These are phyloP conservation scores for Chloropsis hardwickii DNA, from an alignment of 2,113 vertebrate species.

Conservation along the genomic window DNA sequence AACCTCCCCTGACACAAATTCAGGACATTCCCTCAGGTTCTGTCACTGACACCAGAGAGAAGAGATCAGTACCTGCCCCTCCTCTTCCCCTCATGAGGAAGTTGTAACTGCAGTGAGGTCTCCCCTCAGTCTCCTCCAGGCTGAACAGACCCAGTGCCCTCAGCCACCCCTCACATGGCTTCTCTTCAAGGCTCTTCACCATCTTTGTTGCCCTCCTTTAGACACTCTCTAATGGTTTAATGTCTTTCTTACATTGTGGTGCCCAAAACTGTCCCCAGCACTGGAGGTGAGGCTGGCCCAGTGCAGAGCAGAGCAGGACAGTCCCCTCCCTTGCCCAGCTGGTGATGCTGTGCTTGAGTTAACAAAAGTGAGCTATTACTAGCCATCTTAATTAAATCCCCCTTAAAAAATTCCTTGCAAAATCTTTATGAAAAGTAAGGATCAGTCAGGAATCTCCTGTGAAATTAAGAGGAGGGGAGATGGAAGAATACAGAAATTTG, in stretches of 20 bases:
- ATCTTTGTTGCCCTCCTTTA: background rate
- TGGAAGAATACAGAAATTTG: background rate
- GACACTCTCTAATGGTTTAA: background rate
- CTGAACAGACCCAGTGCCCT: background rate
- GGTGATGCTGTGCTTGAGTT: background rate
- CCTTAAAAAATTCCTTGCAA: background rate
- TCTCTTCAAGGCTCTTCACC: background rate
- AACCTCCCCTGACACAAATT: background rate
- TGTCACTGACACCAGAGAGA: background rate
- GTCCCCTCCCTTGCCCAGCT: background rate
- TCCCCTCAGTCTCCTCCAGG: background rate
- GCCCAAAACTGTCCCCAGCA: background rate
- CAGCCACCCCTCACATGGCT: rapidly evolving
- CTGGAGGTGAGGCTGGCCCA: background rate
- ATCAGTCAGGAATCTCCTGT: background rate
- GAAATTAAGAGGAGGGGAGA: background rate
- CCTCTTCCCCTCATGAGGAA: rapidly evolving
- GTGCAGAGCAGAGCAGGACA: background rate
- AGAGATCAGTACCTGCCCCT: background rate
- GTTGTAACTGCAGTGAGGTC: background rate
- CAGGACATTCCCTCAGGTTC: rapidly evolving
- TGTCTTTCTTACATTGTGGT: too few species aligned
- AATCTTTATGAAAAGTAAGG: background rate
- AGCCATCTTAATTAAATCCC: background rate
- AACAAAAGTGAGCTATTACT: background rate